A percentile compares a stretch with the other conserved stretches of the same genome.
phyloP scores from a whole-genome alignment of 2,888 invertebrate genomes.

The Meteorus colon region DNA sequence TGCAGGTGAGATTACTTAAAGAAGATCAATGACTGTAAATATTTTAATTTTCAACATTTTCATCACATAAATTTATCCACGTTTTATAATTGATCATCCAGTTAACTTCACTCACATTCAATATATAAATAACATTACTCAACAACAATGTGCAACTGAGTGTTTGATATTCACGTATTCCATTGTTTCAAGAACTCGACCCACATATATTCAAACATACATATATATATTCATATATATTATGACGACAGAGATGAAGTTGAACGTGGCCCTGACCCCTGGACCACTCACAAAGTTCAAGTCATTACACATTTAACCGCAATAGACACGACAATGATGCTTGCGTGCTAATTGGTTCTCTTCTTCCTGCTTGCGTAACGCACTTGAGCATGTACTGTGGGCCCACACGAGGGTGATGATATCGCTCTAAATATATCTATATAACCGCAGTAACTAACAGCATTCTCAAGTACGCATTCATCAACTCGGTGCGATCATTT shows the following conservation, averaged over 20 bases:
- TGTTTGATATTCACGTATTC: too few species aligned
- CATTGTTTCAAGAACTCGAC: slow-evolving; percentile 29
- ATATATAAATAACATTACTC: not conserved
- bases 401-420: slow-evolving; percentile 8
- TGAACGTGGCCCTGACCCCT: slow-evolving; percentile 64
- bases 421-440: not conserved
- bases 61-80: too few species aligned
- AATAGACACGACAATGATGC: slow-evolving; percentile 47
- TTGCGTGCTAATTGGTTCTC: slow-evolving; percentile 29
- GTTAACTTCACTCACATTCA: not conserved
- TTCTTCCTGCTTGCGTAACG: slow-evolving; percentile 49
- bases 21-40: not conserved
- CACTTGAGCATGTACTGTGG: slow-evolving; percentile 33
- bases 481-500: slow-evolving; percentile 11
- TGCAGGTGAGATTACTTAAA: too few species aligned
- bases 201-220: slow-evolving; percentile 46
- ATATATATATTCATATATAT: slow-evolving; percentile 22
- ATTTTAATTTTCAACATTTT: too few species aligned
- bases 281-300: slow-evolving; percentile 48
- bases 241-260: not conserved
- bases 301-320: slow-evolving; percentile 64
- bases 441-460: not conserved
- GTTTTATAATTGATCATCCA: too few species aligned
- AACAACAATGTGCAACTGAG: not conserved
- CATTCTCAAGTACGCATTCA: slow-evolving; percentile 12